Evolutionary conservation across 2,113 vertebrate species (phyloP), one percentile per base, ranked within the genome.

Genomic region (Tupaia chinensis): DNA sequence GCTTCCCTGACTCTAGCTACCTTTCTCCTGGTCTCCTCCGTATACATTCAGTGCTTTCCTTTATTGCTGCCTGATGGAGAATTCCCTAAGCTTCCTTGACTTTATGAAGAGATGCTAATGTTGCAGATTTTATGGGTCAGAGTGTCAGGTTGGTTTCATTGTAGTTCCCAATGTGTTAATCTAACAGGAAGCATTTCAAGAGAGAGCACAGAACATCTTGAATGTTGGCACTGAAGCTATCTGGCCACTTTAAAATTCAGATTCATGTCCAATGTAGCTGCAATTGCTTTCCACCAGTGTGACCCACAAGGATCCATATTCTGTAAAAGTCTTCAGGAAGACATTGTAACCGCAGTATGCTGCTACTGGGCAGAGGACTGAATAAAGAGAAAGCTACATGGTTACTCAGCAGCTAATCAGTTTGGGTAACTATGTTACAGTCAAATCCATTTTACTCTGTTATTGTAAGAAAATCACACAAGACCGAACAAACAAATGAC

Each of bases 161-260:
- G 81, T 53, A 12, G 44, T 79, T 86, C 77, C 27, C 60, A 20
- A 19, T 84, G 77, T 56, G 94, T 68, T 83, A 29, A 10, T 61
- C 58, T 87, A 72, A 27, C 9, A 63, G 73, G 3, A 5, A n/a
- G 16, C 16, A 11, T 63, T 91, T 68, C 44, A 90, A 77, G 81
- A 85, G 32, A 85, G 65, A 91, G 96, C 96, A 83, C 22, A 29
- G n/a, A 96, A 13, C 86, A 34, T 89, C 85, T 83, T 72, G 66
- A 56, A 69, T 56, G 60, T 68, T 91, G 85, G 83, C 65, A 54
- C 69, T 72, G 32, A 90, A 86, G 65, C 44, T 63, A 17, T 76
- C 81, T 88, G 94, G 44, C 82, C 54, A 76, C 90, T 92, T 95
- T 88, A 95, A 82, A 84, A 85, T 85, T 90, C 91, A 93, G 73